Evolutionary conservation across 1,140 invertebrate species (phyloP), one percentile per base, ranked within the genome.

Genomic region (Psix sp.): DNA sequence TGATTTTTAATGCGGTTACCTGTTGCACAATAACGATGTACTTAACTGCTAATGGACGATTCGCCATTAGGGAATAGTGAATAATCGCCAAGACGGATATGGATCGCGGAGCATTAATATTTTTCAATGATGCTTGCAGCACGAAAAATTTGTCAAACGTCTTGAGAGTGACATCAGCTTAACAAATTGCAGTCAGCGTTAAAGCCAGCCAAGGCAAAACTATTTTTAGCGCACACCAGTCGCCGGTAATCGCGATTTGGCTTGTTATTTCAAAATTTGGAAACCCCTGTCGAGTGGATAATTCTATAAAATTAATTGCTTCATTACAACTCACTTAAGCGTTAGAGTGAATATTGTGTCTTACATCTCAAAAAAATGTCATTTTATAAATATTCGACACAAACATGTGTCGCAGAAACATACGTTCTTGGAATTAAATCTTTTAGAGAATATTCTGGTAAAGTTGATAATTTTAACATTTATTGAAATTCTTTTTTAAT

Each of bases 131-230:
- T 48, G 51, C 49, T 63, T 29, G 43, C 68, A 43, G 45, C 68
- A 36, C 20, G 36, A 57, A 72, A 65, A 72, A 72, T 72, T 72
- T 72, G 68, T 72, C 68, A 65, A 57, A 65, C 21, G 68, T 72
- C 68, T 39, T 13, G 10, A 13, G 26, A 48, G 36, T 52, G 68
- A 65, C 68, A 52, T 43, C 45, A 18, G 35, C 4, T 36, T 65
- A 65, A 72, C 59, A 72, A 72, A 72, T 72, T 38, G 33, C 18
- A 48, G 26, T 49, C 35, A 17, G 48, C 33, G 54, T 60, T 60
- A 48, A 59, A 18, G 33, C 56, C 48, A 54, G 14, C 10, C 14
- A 26, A 17, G 24, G 49, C 40, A 6, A 4, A 16, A 38, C 33
- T 72, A 68, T 68, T 68, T 75, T 70, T 59, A 65, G 51, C 15